Evolutionary conservation across 2,113 vertebrate species (phyloP).

Genomic region (Galemys pyrenaicus): DNA sequence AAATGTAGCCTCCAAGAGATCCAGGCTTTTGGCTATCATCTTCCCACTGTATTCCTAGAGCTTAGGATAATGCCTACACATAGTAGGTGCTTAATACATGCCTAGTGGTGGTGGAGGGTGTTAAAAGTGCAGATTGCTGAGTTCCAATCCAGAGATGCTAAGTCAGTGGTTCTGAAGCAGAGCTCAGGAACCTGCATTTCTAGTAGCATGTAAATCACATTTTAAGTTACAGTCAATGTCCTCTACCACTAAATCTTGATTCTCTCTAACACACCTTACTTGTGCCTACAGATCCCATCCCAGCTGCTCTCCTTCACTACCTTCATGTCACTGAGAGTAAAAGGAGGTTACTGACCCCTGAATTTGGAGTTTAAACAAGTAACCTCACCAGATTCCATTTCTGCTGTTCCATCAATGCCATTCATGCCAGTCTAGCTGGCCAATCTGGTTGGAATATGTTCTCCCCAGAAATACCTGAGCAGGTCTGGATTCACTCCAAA

Average conservation of each 20-base stretch:
- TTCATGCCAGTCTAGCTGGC: neutral
- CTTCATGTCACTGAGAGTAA: neutral
- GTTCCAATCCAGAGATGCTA: neutral
- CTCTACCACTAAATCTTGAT: neutral
- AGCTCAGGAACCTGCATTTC: neutral
- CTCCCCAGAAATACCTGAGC: conserved; percentile 66
- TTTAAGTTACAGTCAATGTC: neutral
- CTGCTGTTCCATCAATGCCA: neutral
- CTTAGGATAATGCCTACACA: neutral
- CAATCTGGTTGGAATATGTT: conserved; percentile 4
- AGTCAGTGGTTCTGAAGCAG: neutral
- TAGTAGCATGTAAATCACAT: neutral
- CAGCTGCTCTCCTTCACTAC: neutral
- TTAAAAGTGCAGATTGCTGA: neutral
- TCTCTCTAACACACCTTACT: no score
- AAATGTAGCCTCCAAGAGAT: neutral
- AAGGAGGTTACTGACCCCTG: neutral
- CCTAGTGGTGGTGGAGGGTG: neutral
- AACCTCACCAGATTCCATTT: neutral
- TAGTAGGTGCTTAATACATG: neutral
- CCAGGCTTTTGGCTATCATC: neutral
- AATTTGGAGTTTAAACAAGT: neutral
- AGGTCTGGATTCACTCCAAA: conserved; percentile 47
- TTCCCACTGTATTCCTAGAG: neutral
- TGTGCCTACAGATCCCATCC: neutral